A percentile compares a stretch with the other conserved stretches of the same genome.
These are phyloP conservation scores for Gonioctena quinquepunctata DNA, from an alignment of 1,140 invertebrate genomes.

Conservation along the genomic window DNA sequence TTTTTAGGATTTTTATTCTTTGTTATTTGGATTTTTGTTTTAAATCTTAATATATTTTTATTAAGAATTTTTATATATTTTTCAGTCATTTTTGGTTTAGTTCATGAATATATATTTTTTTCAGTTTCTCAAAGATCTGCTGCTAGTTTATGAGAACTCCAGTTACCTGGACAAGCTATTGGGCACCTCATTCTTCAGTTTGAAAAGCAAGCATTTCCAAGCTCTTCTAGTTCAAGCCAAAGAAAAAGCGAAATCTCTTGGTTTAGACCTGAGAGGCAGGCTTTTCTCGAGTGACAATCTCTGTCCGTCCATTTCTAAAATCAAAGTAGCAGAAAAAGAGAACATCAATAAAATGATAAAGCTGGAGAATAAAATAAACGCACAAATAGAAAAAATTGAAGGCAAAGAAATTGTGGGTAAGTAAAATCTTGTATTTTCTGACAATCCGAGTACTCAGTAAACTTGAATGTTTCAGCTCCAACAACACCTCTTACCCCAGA, in stretches of 20 bases:
- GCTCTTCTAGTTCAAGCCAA: slow-evolving; percentile 45
- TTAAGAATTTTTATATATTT: no score
- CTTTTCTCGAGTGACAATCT: slow-evolving; percentile 42
- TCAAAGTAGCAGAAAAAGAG: slow-evolving; percentile 48
- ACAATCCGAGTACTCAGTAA: background rate
- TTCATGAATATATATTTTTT: slow-evolving; percentile 42
- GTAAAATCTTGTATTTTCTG: no score
- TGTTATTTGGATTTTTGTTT: no score
- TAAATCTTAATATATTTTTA: no score
- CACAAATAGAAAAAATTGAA: slow-evolving; percentile 44
- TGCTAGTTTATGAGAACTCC: slow-evolving; percentile 85
- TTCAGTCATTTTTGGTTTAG: no score
- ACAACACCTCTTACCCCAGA: slow-evolving; percentile 35
- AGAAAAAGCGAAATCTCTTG: slow-evolving; percentile 46
- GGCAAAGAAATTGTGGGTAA: slow-evolving; percentile 28
- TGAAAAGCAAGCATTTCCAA: slow-evolving; percentile 52
- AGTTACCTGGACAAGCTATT: slow-evolving; percentile 82
- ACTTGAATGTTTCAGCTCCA: slow-evolving; percentile 27
- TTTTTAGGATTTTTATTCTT: no score
- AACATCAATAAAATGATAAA: slow-evolving; percentile 51
- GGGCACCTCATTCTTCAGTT: slow-evolving; percentile 78
- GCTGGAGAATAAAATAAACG: slow-evolving; percentile 47
- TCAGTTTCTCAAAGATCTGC: slow-evolving; percentile 73
- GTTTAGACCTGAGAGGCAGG: slow-evolving; percentile 48
- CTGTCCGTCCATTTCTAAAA: slow-evolving; percentile 31